Base-by-base conservation (phyloP, 2,113 vertebrate species). In the Pachypanchax playfairii region DNA sequence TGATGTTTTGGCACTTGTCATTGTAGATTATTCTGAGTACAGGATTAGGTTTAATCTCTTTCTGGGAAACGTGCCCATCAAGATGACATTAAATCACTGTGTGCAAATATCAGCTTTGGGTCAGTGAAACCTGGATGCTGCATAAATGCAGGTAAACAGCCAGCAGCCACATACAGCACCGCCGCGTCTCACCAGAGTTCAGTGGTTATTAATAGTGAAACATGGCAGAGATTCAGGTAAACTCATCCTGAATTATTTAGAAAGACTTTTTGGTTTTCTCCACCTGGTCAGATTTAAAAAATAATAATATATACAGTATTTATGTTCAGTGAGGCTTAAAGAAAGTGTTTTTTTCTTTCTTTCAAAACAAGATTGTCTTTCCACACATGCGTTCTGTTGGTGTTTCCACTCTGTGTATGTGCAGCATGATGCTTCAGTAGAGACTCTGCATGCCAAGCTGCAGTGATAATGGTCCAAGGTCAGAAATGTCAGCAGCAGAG, bases 391-490 rank as follows among this genome's bases (percentile, higher is more conserved):
- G 71, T 38, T 65, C 43, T 49, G 57, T 28, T 48, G 58, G 58
- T 44, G 24, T 69, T 66, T 69, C 64, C 46, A 61, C 52, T 58
- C 41, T 57, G 38, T 75, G 61, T 75, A 49, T 42, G 65, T 65
- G 61, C 31, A 66, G n/a, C n/a, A n/a, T n/a, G 48, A 54, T 52
- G 29, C 69, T 64, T 66, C 25, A 21, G 47, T 57, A 43, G 63
- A 62, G 76, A 77, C 61, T 66, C 71, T 72, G 74, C 76, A 65
- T 66, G 76, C 75, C 78, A 75, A 59, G 47, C 66, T 25, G 63
- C 74, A 55, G 59, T 68, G 80, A 77, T 84, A 87, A 87, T 88
- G 70, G 78, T 83, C 77, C 81, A 81, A 88, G 85, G 82, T 88
- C 88, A 84, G 74, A 43, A 59, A 73, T 85, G 84, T 86, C 78